Evolutionary conservation across 2,888 invertebrate genomes (phyloP).

Genomic region (Pecten maximus): DNA sequence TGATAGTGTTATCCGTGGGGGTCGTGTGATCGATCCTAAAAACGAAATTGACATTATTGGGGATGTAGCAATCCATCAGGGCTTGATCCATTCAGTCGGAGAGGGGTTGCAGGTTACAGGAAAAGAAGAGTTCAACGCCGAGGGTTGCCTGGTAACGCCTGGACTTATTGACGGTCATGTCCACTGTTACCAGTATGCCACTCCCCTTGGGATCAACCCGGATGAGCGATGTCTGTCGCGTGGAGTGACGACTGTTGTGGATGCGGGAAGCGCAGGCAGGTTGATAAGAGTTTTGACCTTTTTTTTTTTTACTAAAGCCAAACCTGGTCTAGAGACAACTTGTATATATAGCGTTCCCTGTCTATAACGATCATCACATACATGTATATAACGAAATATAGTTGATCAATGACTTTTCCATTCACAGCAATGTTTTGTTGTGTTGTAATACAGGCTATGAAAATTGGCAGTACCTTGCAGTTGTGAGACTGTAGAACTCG

Average conservation of each 20-base stretch:
- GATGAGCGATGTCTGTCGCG: conserved; percentile 73
- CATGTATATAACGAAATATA: too few relatives aligned
- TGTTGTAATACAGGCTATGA: too few relatives aligned
- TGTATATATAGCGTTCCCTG: too few relatives aligned
- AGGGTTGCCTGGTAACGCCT: conserved; percentile 75
- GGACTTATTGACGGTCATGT: conserved; percentile 79
- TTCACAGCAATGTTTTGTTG: too few relatives aligned
- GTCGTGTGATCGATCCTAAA: conserved; percentile 75
- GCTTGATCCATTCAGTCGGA: conserved; percentile 57
- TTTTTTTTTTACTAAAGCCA: not conserved
- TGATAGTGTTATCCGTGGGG: conserved; percentile 66
- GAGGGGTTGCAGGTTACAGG: conserved; percentile 54
- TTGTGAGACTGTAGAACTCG: too few relatives aligned
- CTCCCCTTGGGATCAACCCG: conserved; percentile 76
- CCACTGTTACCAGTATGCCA: conserved; percentile 77
- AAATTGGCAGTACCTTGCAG: too few relatives aligned
- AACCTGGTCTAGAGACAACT: too few relatives aligned
- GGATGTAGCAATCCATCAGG: conserved; percentile 56
- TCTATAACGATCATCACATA: too few relatives aligned
- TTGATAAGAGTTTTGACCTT: not conserved
- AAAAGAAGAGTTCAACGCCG: conserved; percentile 68
- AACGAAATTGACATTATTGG: conserved; percentile 61
- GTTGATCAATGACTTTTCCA: too few relatives aligned
- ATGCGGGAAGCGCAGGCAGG: conserved; percentile 78
- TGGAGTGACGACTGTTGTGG: conserved; percentile 76